These are phyloP conservation scores for Mallateleia sp. DNA, from an alignment of 2,888 invertebrate species.

Conservation along the genomic window DNA sequence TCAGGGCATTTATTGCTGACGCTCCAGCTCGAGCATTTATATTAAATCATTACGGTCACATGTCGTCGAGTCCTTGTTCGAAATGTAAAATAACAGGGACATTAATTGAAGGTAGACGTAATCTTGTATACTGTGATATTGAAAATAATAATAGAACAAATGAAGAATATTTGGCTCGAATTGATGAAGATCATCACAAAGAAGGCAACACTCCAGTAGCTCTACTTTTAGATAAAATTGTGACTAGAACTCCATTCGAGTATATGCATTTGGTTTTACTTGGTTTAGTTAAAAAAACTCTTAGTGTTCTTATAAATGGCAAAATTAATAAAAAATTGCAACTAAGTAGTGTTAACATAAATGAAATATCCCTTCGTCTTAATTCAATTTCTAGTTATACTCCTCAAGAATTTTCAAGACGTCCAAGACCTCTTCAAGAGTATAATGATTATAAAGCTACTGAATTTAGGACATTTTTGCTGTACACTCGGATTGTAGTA, in stretches of 20 bases:
- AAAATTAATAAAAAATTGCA: constrained; percentile 12
- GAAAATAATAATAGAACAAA: constrained; percentile 40
- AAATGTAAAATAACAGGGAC: constrained; percentile 66
- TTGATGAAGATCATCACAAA: constrained; percentile 60
- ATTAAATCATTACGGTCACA: constrained; percentile 70
- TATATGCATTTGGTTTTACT: too few species aligned
- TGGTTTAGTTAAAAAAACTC: constrained; percentile 38
- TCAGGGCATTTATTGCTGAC: constrained; percentile 76
- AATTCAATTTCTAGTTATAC: constrained; percentile 9
- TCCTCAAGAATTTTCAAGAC: constrained; percentile 44
- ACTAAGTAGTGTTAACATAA: neutral
- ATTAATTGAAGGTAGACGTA: constrained; percentile 15
- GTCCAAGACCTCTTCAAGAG: constrained; percentile 11
- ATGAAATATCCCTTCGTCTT: constrained; percentile 8
- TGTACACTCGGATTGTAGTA: constrained; percentile 39
- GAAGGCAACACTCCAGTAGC: constrained; percentile 53
- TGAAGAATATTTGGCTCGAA: constrained; percentile 32
- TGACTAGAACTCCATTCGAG: too few species aligned
- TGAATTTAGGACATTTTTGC: constrained; percentile 32
- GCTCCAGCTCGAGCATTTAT: constrained; percentile 71
- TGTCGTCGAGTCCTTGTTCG: constrained; percentile 63
- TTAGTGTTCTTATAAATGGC: constrained; percentile 28
- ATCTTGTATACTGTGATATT: constrained; percentile 44
- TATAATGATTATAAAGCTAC: constrained; percentile 56
- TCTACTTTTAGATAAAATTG: constrained; percentile 30